These are phyloP conservation scores for Channa argus DNA, from an alignment of 2,113 vertebrate genomes.

Conservation along the genomic window DNA sequence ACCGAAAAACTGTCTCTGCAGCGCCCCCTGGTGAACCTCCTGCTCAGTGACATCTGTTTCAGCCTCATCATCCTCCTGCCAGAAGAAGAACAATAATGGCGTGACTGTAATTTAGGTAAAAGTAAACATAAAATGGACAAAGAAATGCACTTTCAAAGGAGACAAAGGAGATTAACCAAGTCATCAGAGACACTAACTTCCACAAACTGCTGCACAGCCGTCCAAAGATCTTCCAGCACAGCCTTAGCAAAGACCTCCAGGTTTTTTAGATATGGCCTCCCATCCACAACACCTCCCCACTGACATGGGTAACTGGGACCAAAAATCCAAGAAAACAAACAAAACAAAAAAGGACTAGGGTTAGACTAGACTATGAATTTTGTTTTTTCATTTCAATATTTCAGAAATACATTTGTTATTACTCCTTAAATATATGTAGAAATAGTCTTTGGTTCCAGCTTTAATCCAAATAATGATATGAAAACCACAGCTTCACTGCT, in stretches of 20 bases:
- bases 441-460: background rate
- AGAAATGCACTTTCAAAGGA: no score
- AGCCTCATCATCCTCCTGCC: constrained; percentile 60
- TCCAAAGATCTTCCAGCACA: constrained; percentile 88
- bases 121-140: no score
- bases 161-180: no score
- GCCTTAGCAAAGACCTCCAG: constrained; percentile 85
- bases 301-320: constrained; percentile 83
- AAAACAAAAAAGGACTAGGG: no score
- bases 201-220: constrained; percentile 75
- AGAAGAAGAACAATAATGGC: background rate
- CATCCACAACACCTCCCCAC: constrained; percentile 85
- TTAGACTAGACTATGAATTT: no score
- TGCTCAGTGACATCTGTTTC: constrained; percentile 69
- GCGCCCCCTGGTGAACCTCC: constrained; percentile 83
- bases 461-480: background rate
- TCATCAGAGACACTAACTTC: constrained; percentile 66
- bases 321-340: background rate
- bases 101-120: background rate
- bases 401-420: no score
- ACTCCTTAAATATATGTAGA: background rate
- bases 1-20: constrained; percentile 79
- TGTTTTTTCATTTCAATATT: background rate
- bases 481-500: rapidly evolving
- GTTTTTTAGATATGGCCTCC: constrained; percentile 83